Base-by-base conservation (phyloP, 2,797 vertebrate genomes). In the Fistularia commersonii region DNA sequence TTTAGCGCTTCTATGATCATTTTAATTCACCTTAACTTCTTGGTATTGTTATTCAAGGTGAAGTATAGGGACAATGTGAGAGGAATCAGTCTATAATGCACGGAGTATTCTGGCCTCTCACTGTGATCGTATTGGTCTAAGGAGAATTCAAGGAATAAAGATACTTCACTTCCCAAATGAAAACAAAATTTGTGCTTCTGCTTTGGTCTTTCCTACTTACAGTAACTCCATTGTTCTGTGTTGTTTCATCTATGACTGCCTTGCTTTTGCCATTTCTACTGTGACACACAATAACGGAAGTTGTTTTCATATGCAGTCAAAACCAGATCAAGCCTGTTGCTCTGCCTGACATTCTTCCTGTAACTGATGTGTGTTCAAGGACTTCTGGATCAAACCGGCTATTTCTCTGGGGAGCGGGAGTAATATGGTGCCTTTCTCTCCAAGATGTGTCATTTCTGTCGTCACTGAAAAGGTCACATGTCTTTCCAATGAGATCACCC, bases 401-500 rank as follows among this genome's bases (percentile, higher is more conserved):
- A 41, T 41, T 51, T 62, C 77, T 57, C 64, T 79, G 72, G 69
- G 53, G 36, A 50, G 45, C 9, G 75, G 66, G 50, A 74, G 62
- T 79, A 73, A 56, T 11, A n/a, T 3, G 10, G 48, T 57, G 54
- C 52, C 53, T 62, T 15, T 56, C 51, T 63, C 67, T 36, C 61
- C 68, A 52, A 66, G 69, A 78, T 68, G 64, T 70, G 63, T 74
- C 66, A 77, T 57, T 71, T 83, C 79, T 14, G 35, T 32, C 77
- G 64, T 50, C 57, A 49, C 48, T 41, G 32, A 38, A 74, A 78
- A 83, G 64, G 75, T 72, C 54, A 54, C 51, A 39, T 11, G 36
- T 59, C 48, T 56, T 54, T 49, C 56, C 39, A 8, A 48, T 41
- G 52, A 69, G 56, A 68, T 75, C 72, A 62, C 35, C 23, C 3